phyloP scores from a whole-genome alignment of 2,797 vertebrate species.

The Gallinago stenura region DNA sequence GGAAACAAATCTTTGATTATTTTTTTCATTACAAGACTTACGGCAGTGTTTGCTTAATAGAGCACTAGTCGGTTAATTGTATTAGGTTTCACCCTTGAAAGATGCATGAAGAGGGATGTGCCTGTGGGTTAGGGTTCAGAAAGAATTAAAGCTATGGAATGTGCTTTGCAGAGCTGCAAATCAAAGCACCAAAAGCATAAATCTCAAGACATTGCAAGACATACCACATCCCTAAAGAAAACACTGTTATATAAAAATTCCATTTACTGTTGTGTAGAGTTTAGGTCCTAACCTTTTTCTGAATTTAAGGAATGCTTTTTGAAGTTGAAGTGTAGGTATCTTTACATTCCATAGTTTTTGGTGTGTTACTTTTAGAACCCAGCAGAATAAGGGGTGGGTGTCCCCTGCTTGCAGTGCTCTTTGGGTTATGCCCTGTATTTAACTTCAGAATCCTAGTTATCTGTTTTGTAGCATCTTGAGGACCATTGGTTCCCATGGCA shows the following conservation, averaged over 20 bases:
- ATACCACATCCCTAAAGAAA: neutral
- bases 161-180: neutral
- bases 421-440: neutral
- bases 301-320: neutral
- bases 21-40: neutral
- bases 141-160: neutral
- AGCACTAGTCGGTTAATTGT: neutral
- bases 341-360: neutral
- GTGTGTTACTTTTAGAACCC: neutral
- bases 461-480: neutral
- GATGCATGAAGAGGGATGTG: neutral
- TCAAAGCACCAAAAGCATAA: neutral
- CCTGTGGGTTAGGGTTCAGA: neutral
- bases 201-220: neutral
- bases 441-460: neutral
- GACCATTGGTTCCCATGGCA: neutral
- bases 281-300: neutral
- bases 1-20: neutral
- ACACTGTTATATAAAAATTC: neutral
- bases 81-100: neutral
- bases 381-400: rapidly evolving
- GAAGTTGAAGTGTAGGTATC: neutral
- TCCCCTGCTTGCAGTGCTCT: neutral
- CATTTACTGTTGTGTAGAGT: neutral
- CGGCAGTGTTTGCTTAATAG: neutral